Base-by-base conservation (phyloP, 2,797 vertebrate species). In the Clarias laeviceps region DNA sequence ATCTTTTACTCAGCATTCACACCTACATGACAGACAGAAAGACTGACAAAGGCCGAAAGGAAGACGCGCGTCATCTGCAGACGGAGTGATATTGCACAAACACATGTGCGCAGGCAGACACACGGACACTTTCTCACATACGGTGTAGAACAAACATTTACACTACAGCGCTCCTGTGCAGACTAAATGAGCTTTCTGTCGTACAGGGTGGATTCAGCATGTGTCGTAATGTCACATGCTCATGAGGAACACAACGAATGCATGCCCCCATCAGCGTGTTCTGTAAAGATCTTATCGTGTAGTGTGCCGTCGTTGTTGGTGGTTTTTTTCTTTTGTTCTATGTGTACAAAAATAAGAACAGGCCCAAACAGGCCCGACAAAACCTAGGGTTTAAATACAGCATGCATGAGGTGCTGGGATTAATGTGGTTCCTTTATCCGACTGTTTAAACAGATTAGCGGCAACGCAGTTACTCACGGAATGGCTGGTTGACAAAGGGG, bases 181-280 rank as follows among this genome's bases (percentile, higher is more conserved):
- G 86, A 88, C 78, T 34, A 69, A 85, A 54, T 84, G 40, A 24
- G 76, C 84, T 83, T 17, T 84, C 22, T 4, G 14, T 11, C 9
- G 3, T 29, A 45, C 37, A 22, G 40, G 1, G 45, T 17, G 20
- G 32, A 22, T 34, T 57, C 54, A 34, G 74, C 29, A 20, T 20
- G 12, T 74, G 87, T 88, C 66, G 74, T 3, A n/a, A 45, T 80
- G 87, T 89, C 90, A 90, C 90, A 87, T 87, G 27, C 15, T 24
- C 17, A 15, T 2, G 37, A 61, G 59, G 79, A 54, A 84, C 83
- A 83, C 54, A 65, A 82, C 50, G 37, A 70, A 45, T 20, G 29
- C 54, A 70, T 9, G 56, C 20, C 76, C 65, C 37, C 37, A 6
- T 5, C 77, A 3, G n/a, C 88, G 37, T 65, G 64, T 61, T 82